phyloP scores from a whole-genome alignment of 2,888 invertebrate species.

The Hirtodrosophila duncani region DNA sequence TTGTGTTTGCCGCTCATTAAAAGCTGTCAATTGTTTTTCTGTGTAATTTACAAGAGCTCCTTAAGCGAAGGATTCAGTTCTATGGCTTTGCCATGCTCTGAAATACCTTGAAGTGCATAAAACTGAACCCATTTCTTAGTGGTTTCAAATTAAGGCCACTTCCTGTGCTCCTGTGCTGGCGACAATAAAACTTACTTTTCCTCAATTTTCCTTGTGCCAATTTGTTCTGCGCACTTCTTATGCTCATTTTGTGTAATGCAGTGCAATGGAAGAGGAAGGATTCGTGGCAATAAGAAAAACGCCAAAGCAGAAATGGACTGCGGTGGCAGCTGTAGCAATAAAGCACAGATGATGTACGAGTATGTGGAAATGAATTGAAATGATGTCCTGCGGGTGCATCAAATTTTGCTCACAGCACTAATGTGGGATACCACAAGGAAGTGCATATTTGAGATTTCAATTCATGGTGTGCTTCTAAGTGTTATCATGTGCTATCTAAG shows the following conservation, averaged over 20 bases:
- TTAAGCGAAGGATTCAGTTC: conserved; percentile 6
- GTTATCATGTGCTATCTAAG: too few species aligned
- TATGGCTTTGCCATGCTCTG: conserved; percentile 23
- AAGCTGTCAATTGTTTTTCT: conserved; percentile 67
- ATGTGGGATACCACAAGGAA: too few species aligned
- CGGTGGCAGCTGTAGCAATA: conserved; percentile 40
- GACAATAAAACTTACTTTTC: conserved; percentile 18
- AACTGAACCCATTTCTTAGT: conserved; percentile 41
- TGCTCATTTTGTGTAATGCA: conserved; percentile 12
- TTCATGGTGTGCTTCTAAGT: too few species aligned
- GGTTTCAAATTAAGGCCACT: conserved; percentile 45
- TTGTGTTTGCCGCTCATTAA: conserved; percentile 58
- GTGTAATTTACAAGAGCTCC: conserved; percentile 43
- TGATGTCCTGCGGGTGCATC: conserved; percentile 11
- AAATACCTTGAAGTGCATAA: conserved; percentile 39
- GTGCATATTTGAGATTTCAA: too few species aligned
- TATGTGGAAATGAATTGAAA: conserved; percentile 17
- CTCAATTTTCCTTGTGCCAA: conserved; percentile 16
- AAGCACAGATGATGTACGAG: conserved; percentile 54
- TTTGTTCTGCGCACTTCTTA: conserved; percentile 16
- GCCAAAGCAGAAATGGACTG: conserved; percentile 2
- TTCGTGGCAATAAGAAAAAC: conserved; percentile 29
- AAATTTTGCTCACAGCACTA: neutral
- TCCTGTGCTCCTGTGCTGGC: neutral
- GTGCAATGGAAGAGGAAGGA: conserved; percentile 6